A percentile compares a stretch with the other conserved stretches of the same genome.
Conservation (phyloP, 1,140 invertebrate species). For the Saccostrea echinata region DNA sequence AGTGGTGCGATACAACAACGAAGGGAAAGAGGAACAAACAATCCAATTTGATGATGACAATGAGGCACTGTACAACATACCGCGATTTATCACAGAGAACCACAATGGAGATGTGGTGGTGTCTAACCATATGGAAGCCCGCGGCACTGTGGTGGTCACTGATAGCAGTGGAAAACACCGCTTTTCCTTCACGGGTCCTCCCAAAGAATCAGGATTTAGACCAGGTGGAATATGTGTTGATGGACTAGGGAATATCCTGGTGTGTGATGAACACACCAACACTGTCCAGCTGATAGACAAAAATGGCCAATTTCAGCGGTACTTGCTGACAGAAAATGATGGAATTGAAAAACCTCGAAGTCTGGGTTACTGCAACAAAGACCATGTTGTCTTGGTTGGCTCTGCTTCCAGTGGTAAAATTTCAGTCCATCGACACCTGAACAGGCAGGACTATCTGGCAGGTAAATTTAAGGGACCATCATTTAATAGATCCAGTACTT, state of each 20-base stretch:
- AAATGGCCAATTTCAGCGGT: not conserved
- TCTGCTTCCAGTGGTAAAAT: not conserved
- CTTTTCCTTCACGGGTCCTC: not conserved
- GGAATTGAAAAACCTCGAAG: not conserved
- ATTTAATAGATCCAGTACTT: not conserved
- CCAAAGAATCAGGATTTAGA: not conserved
- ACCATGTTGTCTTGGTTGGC: not conserved
- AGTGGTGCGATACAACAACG: not conserved
- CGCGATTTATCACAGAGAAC: not conserved
- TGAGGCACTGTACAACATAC: not conserved
- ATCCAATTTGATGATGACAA: not conserved
- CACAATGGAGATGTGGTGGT: constrained; percentile 6
- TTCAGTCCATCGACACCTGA: not conserved
- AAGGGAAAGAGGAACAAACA: not conserved
- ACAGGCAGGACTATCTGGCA: constrained; percentile 15
- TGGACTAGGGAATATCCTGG: not conserved
- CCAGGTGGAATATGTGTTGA: not conserved
- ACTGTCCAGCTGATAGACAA: not conserved
- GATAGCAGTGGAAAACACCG: not conserved
- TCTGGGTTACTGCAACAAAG: not conserved
- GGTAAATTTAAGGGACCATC: not conserved
- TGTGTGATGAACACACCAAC: not conserved
- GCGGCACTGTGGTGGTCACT: not conserved
- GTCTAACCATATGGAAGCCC: not conserved
- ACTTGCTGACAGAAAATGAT: not conserved